Evolutionary conservation across 2,888 invertebrate species (phyloP), one percentile per base, ranked within the genome.

Genomic region (Fissipunctia ypsillon): DNA sequence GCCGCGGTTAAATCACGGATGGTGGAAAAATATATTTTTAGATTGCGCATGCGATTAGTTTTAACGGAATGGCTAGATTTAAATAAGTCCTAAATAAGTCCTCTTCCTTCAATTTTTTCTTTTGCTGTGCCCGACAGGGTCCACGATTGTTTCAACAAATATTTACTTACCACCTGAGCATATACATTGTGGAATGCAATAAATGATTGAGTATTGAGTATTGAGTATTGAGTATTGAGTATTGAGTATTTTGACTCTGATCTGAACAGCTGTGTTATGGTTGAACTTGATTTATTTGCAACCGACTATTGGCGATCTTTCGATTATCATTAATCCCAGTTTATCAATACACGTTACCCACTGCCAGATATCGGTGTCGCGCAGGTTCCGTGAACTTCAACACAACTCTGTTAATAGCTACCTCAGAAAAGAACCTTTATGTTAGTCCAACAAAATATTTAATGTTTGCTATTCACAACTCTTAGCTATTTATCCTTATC

Each of bases 41-140:
- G 48, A 70, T 56, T 61, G 38, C 56, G 48, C 22, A 56, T 50
- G 52, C 54, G 43, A 61, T 80, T 67, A 79, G 22, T 76, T 78
- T 19, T 22, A 57, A 52, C 14, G 43, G 50, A 14, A 57, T 41
- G 1, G 35, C n/a, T 25, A 19, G 52, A 25, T 19, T n/a, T n/a
- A n/a, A n/a, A n/a, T n/a, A n/a, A n/a, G n/a, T n/a, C n/a, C n/a
- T n/a, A n/a, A n/a, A n/a, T n/a, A n/a, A n/a, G n/a, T n/a, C n/a
- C n/a, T n/a, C n/a, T n/a, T n/a, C n/a, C n/a, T n/a, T n/a, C n/a
- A n/a, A n/a, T n/a, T n/a, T n/a, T n/a, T n/a, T n/a, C n/a, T n/a
- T n/a, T n/a, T n/a, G n/a, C n/a, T n/a, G n/a, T n/a, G n/a, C n/a
- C n/a, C n/a, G n/a, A n/a, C n/a, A n/a, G n/a, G n/a, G n/a, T n/a